These are phyloP conservation scores for Pollachius pollachius DNA, from an alignment of 2,113 vertebrate genomes.

Conservation along the genomic window DNA sequence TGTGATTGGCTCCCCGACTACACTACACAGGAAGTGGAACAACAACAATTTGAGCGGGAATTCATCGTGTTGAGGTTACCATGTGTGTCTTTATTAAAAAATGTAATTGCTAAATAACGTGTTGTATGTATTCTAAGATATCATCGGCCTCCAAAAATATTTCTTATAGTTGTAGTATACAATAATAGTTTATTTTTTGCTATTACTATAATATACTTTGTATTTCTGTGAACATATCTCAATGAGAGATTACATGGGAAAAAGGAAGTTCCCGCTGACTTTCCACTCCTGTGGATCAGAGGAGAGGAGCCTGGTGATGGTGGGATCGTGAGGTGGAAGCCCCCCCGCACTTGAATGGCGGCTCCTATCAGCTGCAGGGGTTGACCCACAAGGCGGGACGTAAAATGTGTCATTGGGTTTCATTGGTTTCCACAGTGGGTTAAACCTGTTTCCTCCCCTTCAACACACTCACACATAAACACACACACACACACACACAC, in stretches of 20 bases:
- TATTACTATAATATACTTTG: too few relatives aligned
- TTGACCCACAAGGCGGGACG: constrained; percentile 56
- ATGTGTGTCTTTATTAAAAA: neutral
- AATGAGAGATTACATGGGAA: constrained; percentile 18
- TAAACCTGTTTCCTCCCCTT: constrained; percentile 65
- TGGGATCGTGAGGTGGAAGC: too few relatives aligned
- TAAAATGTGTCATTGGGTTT: constrained; percentile 62
- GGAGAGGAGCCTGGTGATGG: too few relatives aligned
- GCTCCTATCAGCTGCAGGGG: constrained; percentile 39
- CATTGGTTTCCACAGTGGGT: constrained; percentile 55
- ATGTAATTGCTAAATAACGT: too few relatives aligned
- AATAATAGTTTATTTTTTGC: too few relatives aligned
- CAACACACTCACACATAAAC: too few relatives aligned
- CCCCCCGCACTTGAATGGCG: constrained; percentile 15
- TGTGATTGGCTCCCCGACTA: constrained; percentile 44
- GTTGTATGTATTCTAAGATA: too few relatives aligned
- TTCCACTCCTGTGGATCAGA: too few relatives aligned
- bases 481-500: constrained; percentile 56
- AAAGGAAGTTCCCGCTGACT: too few relatives aligned
- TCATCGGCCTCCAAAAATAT: too few relatives aligned
- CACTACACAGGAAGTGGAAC: constrained; percentile 63
- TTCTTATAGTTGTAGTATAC: too few relatives aligned
- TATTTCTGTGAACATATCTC: too few relatives aligned
- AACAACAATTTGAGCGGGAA: constrained; percentile 42
- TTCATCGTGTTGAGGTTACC: constrained; percentile 27